A percentile compares a stretch with the other conserved stretches of the same genome.
Evolutionary conservation across 1,140 invertebrate species (phyloP).

Genomic region (Limonius californicus): DNA sequence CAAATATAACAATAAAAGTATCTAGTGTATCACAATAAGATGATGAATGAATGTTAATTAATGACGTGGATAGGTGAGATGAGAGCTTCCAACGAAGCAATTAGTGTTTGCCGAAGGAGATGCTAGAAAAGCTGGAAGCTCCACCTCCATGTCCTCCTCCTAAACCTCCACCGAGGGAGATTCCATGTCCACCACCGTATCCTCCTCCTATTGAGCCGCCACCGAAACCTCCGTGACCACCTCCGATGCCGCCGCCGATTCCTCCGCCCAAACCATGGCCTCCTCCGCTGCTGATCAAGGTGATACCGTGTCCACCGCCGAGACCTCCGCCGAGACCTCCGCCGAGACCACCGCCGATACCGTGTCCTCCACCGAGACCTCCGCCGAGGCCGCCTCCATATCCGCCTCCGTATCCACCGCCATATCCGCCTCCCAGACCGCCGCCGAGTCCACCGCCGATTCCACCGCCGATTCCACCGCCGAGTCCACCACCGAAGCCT

Average conservation of each 20-base stretch:
- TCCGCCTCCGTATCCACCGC: slow-evolving; percentile 25
- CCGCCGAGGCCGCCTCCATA: slow-evolving; percentile 9
- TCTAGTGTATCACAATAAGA: slow-evolving; percentile 14
- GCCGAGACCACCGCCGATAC: slow-evolving; percentile 7
- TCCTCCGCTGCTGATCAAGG: not conserved
- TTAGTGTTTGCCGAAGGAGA: slow-evolving; percentile 24
- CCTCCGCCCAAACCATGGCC: slow-evolving; percentile 14
- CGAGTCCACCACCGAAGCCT: slow-evolving; percentile 21
- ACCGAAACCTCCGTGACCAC: slow-evolving; percentile 19
- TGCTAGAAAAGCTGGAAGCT: slow-evolving; percentile 27
- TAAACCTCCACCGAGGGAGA: not conserved
- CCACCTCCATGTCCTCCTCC: slow-evolving; percentile 26
- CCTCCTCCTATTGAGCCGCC: not conserved
- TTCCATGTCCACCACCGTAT: slow-evolving; percentile 8
- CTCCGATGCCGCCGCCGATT: slow-evolving; percentile 4
- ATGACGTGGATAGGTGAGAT: not conserved
- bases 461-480: slow-evolving; percentile 23
- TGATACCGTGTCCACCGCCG: not conserved
- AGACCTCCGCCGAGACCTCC: slow-evolving; percentile 13
- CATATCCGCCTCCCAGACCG: slow-evolving; percentile 20
- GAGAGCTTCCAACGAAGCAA: not conserved
- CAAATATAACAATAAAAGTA: slow-evolving; percentile 10
- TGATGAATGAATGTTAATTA: slow-evolving; percentile 10
- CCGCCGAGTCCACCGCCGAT: slow-evolving; percentile 20
- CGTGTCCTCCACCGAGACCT: not conserved